Percentiles rank a stretch among this genome's conserved stretches.
Evolutionary conservation across 2,797 vertebrate genomes (phyloP).

Genomic region (Podarcis siculus): DNA sequence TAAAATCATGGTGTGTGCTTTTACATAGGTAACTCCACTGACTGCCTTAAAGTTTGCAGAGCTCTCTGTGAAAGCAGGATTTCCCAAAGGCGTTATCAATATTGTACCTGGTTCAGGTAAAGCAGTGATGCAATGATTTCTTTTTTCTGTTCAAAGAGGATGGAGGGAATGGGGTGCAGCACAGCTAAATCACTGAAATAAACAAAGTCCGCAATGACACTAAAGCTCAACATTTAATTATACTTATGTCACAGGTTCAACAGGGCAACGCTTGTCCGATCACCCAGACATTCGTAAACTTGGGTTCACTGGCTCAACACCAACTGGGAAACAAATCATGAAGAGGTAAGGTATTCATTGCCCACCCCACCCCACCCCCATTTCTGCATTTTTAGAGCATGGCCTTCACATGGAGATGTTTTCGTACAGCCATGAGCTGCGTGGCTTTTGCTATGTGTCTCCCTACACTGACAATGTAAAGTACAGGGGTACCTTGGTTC

Average conservation of each 20-base stretch:
- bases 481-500: too few species aligned
- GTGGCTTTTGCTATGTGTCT: too few species aligned
- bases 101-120: slow-evolving; percentile 96
- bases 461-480: too few species aligned
- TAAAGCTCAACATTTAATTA: background rate
- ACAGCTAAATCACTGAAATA: background rate
- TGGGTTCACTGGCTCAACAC: slow-evolving; percentile 95
- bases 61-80: slow-evolving; percentile 89
- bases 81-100: slow-evolving; percentile 96
- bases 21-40: slow-evolving; percentile 91
- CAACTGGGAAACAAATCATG: slow-evolving; percentile 96
- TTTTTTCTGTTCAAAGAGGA: background rate
- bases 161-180: too few species aligned
- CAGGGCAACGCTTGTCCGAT: slow-evolving; percentile 92
- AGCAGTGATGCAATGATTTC: background rate
- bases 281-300: slow-evolving; percentile 95
- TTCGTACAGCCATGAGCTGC: too few species aligned
- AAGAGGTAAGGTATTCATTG: slow-evolving; percentile 83
- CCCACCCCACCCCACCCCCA: too few species aligned
- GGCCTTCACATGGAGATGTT: background rate
- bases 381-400: background rate
- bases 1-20: slow-evolving; percentile 26
- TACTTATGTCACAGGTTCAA: slow-evolving; percentile 73
- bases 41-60: slow-evolving; percentile 97
- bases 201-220: background rate